These are phyloP conservation scores for Coptodon bakossiorum DNA, from an alignment of 2,113 vertebrate genomes.

Conservation along the genomic window DNA sequence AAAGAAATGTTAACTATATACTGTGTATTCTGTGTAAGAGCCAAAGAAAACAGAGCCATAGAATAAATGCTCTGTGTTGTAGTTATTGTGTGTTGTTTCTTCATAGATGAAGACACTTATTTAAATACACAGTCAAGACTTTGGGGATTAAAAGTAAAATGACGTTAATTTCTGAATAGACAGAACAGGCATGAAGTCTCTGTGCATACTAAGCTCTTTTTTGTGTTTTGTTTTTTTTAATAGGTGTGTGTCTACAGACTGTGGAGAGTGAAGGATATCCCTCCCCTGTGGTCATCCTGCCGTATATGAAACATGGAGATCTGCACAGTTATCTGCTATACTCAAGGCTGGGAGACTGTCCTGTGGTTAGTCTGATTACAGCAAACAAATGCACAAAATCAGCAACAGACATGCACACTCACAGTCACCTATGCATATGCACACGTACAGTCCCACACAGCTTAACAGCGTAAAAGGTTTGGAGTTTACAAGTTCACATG, in stretches of 20 bases:
- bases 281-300: constrained; percentile 87
- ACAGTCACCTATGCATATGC: not conserved
- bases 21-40: not conserved
- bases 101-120: not conserved
- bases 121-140: not conserved
- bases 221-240: not conserved
- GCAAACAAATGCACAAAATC: not conserved
- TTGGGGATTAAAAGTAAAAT: not conserved
- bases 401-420: not conserved
- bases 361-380: constrained; percentile 73
- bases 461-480: not conserved
- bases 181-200: not conserved
- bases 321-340: constrained; percentile 92
- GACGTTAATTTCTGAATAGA: not conserved
- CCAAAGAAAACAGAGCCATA: not conserved
- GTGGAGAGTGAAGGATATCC: constrained; percentile 88
- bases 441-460: not conserved
- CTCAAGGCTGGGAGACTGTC: constrained; percentile 83
- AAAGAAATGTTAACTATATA: not conserved
- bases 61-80: not conserved
- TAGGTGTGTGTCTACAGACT: constrained; percentile 89
- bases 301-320: constrained; percentile 91
- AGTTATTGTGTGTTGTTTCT: not conserved
- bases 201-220: not conserved
- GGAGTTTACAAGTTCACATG: not conserved